Evolutionary conservation across 1,140 invertebrate genomes (phyloP).

Genomic region (Pygmarrhopalites habei): DNA sequence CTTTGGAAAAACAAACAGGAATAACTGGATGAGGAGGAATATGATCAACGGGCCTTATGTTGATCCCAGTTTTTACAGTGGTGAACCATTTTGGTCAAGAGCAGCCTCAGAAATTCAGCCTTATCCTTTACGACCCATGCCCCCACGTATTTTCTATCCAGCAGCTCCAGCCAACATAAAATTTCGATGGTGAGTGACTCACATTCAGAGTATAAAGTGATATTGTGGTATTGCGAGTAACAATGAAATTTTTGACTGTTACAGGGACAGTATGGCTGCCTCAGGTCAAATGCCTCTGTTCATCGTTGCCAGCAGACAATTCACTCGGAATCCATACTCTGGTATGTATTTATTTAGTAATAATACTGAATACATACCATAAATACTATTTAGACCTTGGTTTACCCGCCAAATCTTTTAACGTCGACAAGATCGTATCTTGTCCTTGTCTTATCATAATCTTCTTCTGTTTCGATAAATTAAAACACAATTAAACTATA

Average conservation of each 20-base stretch:
- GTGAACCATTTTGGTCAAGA: constrained; percentile 34
- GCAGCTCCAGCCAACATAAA: constrained; percentile 26
- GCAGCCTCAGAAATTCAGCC: constrained; percentile 9
- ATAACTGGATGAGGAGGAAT: constrained; percentile 28
- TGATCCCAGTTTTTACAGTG: constrained; percentile 35
- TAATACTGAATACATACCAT: no score
- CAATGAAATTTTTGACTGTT: no score
- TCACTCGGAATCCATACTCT: constrained; percentile 37
- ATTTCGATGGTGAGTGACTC: constrained; percentile 31
- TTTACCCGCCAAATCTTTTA: no score
- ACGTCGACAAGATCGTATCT: no score
- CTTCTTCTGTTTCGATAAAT: no score
- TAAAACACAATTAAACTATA: no score
- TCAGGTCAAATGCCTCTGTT: constrained; percentile 34
- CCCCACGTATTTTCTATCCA: constrained; percentile 37
- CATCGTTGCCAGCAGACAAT: constrained; percentile 33
- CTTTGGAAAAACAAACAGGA: no score
- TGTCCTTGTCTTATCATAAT: no score
- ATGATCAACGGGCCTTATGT: constrained; percentile 32
- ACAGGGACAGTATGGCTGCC: constrained; percentile 17
- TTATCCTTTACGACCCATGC: constrained; percentile 37
- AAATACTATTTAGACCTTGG: no score
- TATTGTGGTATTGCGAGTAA: no score
- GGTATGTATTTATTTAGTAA: no score
- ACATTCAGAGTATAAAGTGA: no score